Evolutionary conservation across 2,888 invertebrate species (phyloP).

Genomic region (Argyresthia goedartella): DNA sequence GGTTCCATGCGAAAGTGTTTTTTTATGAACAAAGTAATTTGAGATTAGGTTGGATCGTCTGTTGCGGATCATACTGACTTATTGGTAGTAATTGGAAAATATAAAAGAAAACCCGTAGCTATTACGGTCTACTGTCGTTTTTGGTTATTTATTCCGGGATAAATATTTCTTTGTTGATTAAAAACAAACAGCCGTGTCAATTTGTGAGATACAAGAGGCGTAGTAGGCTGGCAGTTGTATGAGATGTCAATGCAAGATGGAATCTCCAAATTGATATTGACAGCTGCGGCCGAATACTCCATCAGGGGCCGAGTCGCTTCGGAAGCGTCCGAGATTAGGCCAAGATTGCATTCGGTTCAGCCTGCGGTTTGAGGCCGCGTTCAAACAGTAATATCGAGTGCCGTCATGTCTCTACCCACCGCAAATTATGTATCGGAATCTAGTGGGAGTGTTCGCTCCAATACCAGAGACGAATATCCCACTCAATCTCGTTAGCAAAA

Average conservation of each 20-base stretch:
- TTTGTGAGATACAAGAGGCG: too few relatives aligned
- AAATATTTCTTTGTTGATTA: too few relatives aligned
- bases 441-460: background rate
- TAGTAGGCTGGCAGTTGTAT: background rate
- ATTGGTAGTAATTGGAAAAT: too few relatives aligned
- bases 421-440: conserved; percentile 31
- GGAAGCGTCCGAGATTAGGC: background rate
- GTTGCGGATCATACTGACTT: too few relatives aligned
- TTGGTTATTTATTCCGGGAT: too few relatives aligned
- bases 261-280: background rate
- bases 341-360: background rate
- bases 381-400: background rate
- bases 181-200: too few relatives aligned
- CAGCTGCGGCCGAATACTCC: background rate
- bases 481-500: background rate
- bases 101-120: too few relatives aligned
- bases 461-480: too few relatives aligned
- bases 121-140: too few relatives aligned
- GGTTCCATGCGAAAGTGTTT: too few relatives aligned
- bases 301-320: background rate
- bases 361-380: background rate
- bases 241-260: background rate
- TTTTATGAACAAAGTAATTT: too few relatives aligned
- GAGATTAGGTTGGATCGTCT: too few relatives aligned
- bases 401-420: conserved; percentile 17